A percentile compares a stretch with the other conserved stretches of the same genome.
phyloP scores from a whole-genome alignment of 2,888 invertebrate species.

The Drosophila nigricruria region DNA sequence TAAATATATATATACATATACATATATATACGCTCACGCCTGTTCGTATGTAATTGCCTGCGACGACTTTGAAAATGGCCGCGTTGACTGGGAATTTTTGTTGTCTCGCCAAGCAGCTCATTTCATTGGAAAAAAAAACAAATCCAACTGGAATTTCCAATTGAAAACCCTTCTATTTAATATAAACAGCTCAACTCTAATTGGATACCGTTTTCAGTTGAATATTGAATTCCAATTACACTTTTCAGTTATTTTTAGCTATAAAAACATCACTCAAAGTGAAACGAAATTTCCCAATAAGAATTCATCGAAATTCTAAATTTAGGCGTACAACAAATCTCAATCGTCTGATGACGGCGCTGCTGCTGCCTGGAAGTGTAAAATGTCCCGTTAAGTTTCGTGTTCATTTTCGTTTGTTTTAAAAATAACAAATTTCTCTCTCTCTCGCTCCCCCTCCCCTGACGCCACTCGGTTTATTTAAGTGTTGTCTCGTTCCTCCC shows the following conservation, averaged over 20 bases:
- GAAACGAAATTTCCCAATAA: slow-evolving; percentile 31
- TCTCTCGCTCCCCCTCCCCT: background rate
- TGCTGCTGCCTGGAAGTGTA: slow-evolving; percentile 44
- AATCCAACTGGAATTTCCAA: slow-evolving; percentile 33
- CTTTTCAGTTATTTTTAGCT: slow-evolving; percentile 41
- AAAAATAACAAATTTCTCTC: slow-evolving; percentile 37
- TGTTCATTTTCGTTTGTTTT: slow-evolving; percentile 33
- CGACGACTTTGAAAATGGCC: slow-evolving; percentile 48
- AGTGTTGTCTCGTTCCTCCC: slow-evolving; percentile 26
- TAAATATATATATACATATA: background rate
- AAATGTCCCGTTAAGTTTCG: slow-evolving; percentile 35
- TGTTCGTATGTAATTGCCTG: slow-evolving; percentile 22
- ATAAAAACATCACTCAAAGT: slow-evolving; percentile 29
- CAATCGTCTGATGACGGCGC: slow-evolving; percentile 10
- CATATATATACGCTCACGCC: background rate
- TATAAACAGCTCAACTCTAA: background rate
- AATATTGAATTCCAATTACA: slow-evolving; percentile 5
- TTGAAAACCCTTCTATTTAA: slow-evolving; percentile 14
- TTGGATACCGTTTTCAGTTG: background rate
- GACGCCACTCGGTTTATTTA: slow-evolving; percentile 25
- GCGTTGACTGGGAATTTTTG: slow-evolving; percentile 37
- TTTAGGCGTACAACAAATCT: slow-evolving; percentile 45
- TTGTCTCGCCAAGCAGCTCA: slow-evolving; percentile 1
- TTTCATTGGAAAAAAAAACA: slow-evolving; percentile 55
- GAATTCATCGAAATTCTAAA: slow-evolving; percentile 38